Base-by-base conservation (phyloP, 2,113 vertebrate species). In the Alaudala cheleensis region DNA sequence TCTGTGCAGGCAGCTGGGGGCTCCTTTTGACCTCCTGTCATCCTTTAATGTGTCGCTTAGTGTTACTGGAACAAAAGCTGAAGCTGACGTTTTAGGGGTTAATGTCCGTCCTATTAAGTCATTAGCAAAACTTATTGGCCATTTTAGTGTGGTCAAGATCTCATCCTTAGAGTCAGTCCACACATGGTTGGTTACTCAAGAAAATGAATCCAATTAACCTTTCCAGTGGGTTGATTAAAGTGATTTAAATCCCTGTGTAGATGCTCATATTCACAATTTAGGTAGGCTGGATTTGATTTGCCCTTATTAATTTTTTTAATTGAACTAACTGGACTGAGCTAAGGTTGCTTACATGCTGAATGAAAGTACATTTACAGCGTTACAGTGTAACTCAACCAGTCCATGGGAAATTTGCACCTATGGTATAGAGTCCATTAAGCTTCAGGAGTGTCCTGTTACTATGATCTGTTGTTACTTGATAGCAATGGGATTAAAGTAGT, bases 201-300 rank as follows among this genome's bases (percentile, higher is more conserved):
- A 93, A 93, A 92, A 94, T 61, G 9, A 93, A 96, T 87, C 88
- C 85, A 67, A 76, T 93, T 95, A 94, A 88, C 81, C 58, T 91
- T 87, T 80, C 44, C 37, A 60, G 50, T 53, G 70, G 37, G 42
- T 93, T 87, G 81, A 64, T 84, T 89, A 92, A 89, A 94, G 81
- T 67, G 56, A 95, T 67, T 94, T 84, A 78, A 94, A 58, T 92
- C 29, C 45, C 22, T 6, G 8, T 62, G 21, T 91, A 86, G 80
- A 71, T 2, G 10, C 23, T 62, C 33, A 33, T 81, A 71, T 14
- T 78, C 42, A n/a, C 64, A 81, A 57, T 81, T 58, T 39, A 70
- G 65, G 58, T 69, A 70, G 50, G 12, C 23, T 80, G 62, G 28
- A 74, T 78, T 73, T 92, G 45, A 53, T 92, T 81, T 89, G 19